Base-by-base conservation (phyloP, 2,888 invertebrate genomes). In the Macaria notata region DNA sequence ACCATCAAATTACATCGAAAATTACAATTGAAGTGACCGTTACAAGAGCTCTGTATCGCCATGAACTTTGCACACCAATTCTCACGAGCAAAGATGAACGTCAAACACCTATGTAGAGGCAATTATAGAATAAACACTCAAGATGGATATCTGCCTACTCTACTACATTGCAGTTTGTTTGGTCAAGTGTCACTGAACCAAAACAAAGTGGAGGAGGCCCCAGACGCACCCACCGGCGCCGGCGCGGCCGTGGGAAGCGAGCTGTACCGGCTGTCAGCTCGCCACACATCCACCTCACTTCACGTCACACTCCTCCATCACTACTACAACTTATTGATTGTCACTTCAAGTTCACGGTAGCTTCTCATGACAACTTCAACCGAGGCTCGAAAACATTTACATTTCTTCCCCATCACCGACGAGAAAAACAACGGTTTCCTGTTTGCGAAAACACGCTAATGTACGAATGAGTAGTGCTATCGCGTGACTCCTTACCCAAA, bases 191-290 rank as follows among this genome's bases (percentile, higher is more conserved):
- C 66, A 65, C 56, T 67, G 62, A 67, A 67, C 66, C 63, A 56
- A 54, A 59, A 64, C 51, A 62, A 57, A 59, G 59, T 47, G 49
- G 53, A 57, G 54, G 55, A 57, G 54, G 55, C 50, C 62, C 56
- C 51, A 60, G 46, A 56, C 51, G 59, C 51, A 72, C 71, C 73
- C 73, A 72, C 73, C 60, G 63, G 43, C 68, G 63, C 64, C 59
- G 56, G 54, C 59, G 44, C 56, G 59, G 56, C 71, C 79, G 75
- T 75, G 78, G 78, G 74, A 78, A 72, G 73, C 68, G 65, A 70
- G 70, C 72, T 55, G 29, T 61, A 64, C 62, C 63, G 54, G 62
- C 65, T 63, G 59, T 59, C 63, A 67, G 58, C 56, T 65, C 54
- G 56, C 61, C 58, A 36, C 59, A 63, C 63, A 65, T 62, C 61